Conservation (phyloP, 2,797 vertebrate species). For the Neopelma chrysocephalum region DNA sequence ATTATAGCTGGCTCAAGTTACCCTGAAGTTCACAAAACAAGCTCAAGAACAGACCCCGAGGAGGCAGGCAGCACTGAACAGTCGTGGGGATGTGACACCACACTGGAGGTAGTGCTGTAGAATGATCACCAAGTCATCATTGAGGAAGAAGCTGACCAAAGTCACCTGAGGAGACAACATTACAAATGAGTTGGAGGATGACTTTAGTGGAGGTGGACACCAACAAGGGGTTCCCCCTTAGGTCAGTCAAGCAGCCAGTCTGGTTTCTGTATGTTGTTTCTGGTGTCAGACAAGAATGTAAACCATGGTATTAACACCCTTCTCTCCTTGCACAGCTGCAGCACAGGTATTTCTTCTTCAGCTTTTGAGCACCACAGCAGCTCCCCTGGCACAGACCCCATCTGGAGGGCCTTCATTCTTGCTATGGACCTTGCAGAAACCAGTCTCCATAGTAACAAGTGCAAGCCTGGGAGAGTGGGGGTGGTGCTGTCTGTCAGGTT, state of each 20-base stretch:
- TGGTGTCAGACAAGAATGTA: accelerated
- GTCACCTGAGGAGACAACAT: background rate
- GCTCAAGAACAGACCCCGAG: background rate
- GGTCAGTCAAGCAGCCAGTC: background rate
- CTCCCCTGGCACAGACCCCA: background rate
- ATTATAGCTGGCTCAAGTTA: background rate
- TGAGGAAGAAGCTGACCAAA: background rate
- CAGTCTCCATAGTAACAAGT: background rate
- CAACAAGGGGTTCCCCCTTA: accelerated
- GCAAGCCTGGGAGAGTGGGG: background rate
- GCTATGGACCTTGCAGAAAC: background rate
- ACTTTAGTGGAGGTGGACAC: background rate
- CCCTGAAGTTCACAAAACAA: background rate
- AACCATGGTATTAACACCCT: background rate
- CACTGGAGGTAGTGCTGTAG: background rate
- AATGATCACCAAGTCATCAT: background rate
- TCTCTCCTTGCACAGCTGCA: background rate
- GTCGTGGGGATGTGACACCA: background rate
- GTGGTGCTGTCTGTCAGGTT: background rate
- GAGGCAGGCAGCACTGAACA: background rate
- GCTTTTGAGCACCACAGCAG: background rate
- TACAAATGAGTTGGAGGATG: background rate
- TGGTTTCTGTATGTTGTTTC: background rate
- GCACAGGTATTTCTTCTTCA: background rate
- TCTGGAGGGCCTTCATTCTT: background rate